phyloP scores from a whole-genome alignment of 2,113 vertebrate species.

The Romanogobio albipinnatus region DNA sequence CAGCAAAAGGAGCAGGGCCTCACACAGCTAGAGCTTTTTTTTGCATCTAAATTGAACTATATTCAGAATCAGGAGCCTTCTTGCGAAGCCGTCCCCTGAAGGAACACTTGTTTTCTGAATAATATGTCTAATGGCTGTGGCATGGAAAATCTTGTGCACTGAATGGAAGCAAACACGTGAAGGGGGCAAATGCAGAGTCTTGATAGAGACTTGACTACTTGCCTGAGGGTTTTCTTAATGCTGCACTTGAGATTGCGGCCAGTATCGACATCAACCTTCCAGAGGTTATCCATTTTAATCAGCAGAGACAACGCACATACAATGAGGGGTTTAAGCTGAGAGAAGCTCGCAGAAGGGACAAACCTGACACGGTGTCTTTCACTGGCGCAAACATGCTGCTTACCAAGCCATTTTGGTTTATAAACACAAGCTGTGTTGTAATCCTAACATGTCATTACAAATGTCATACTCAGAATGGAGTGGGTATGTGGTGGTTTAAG shows the following conservation, averaged over 20 bases:
- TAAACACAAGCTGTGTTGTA: slow-evolving; percentile 41
- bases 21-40: slow-evolving; percentile 31
- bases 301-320: background rate
- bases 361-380: background rate
- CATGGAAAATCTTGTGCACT: background rate
- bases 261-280: background rate
- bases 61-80: slow-evolving; percentile 33
- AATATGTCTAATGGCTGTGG: slow-evolving; percentile 27
- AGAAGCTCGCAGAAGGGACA: slow-evolving; percentile 6
- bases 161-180: background rate
- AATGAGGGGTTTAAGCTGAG: background rate
- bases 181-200: slow-evolving; percentile 7
- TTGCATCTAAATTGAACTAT: slow-evolving; percentile 43
- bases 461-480: slow-evolving; percentile 16
- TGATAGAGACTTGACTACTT: background rate
- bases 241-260: background rate
- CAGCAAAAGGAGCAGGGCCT: slow-evolving; percentile 13
- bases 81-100: slow-evolving; percentile 8
- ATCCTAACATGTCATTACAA: slow-evolving; percentile 36
- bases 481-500: slow-evolving; percentile 10
- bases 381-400: slow-evolving; percentile 3
- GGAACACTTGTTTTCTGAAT: slow-evolving; percentile 10
- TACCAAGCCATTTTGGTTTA: slow-evolving; percentile 7
- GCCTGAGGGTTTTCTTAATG: slow-evolving; percentile 27
- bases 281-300: slow-evolving; percentile 5